Conservation (phyloP, 2,797 vertebrate species). For the Esox masquinongy region DNA sequence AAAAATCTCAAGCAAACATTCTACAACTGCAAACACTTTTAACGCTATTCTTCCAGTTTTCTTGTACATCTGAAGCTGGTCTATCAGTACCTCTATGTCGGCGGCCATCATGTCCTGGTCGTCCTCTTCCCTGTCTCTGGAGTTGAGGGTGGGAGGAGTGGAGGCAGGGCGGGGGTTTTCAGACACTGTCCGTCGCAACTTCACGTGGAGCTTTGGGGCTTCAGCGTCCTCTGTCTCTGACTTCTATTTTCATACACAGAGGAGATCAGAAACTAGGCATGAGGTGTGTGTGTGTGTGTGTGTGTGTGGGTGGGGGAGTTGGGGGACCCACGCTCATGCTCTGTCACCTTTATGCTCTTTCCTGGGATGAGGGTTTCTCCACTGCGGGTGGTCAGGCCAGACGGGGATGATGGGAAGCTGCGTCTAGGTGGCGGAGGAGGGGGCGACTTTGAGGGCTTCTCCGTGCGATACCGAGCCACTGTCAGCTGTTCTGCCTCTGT, state of each 20-base stretch:
- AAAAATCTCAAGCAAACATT: background rate
- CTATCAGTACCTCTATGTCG: slow-evolving; percentile 83
- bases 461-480: slow-evolving; percentile 91
- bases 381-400: slow-evolving; percentile 87
- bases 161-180: slow-evolving; percentile 92
- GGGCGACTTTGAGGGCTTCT: slow-evolving; percentile 96
- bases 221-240: slow-evolving; percentile 90
- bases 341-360: slow-evolving; percentile 89
- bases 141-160: slow-evolving; percentile 88
- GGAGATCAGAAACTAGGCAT: slow-evolving; percentile 16
- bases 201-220: slow-evolving; percentile 88
- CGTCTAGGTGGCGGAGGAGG: slow-evolving; percentile 93
- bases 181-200: slow-evolving; percentile 86
- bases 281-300: background rate
- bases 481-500: slow-evolving; percentile 84
- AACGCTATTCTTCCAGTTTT: background rate
- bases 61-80: slow-evolving; percentile 17
- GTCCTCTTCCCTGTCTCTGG: slow-evolving; percentile 83
- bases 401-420: slow-evolving; percentile 93
- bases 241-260: slow-evolving; percentile 73
- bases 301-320: background rate
- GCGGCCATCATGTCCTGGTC: slow-evolving; percentile 87
- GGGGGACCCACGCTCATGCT: background rate
- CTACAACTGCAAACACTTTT: no score
- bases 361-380: slow-evolving; percentile 91